Evolutionary conservation across 2,888 invertebrate genomes (phyloP).

Genomic region (Agrochola lota): DNA sequence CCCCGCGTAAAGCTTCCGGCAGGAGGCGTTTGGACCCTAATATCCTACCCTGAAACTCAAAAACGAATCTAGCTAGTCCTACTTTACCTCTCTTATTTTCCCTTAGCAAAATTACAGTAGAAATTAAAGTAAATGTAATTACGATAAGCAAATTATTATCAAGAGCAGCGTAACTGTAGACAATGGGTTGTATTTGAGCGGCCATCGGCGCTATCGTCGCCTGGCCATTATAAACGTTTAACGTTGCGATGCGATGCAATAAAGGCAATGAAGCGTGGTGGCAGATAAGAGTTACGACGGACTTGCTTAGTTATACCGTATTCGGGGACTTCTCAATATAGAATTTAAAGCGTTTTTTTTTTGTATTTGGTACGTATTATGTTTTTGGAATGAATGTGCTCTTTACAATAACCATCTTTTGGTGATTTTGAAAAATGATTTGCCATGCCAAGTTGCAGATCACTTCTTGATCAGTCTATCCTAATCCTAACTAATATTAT

Average conservation of each 20-base stretch:
- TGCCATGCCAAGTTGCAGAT: neutral
- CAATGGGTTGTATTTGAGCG: slow-evolving; percentile 75
- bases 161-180: slow-evolving; percentile 78
- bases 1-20: too few relatives aligned
- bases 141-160: slow-evolving; percentile 78
- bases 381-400: neutral
- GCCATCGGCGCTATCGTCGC: slow-evolving; percentile 71
- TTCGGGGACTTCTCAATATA: slow-evolving; percentile 50
- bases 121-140: slow-evolving; percentile 50
- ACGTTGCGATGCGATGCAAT: slow-evolving; percentile 79
- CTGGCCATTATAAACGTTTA: slow-evolving; percentile 78
- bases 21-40: too few relatives aligned
- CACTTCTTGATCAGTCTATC: too few relatives aligned
- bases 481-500: too few relatives aligned
- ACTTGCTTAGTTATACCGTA: slow-evolving; percentile 46
- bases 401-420: too few relatives aligned
- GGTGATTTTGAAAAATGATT: neutral
- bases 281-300: slow-evolving; percentile 76
- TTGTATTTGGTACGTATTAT: neutral
- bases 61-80: neutral
- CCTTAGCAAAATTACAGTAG: slow-evolving; percentile 24
- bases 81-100: neutral
- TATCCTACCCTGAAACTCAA: too few relatives aligned
- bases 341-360: neutral
- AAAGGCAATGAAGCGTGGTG: slow-evolving; percentile 80